Base-by-base conservation (phyloP, 1,140 invertebrate genomes). In the Brachionus paranguensis region DNA sequence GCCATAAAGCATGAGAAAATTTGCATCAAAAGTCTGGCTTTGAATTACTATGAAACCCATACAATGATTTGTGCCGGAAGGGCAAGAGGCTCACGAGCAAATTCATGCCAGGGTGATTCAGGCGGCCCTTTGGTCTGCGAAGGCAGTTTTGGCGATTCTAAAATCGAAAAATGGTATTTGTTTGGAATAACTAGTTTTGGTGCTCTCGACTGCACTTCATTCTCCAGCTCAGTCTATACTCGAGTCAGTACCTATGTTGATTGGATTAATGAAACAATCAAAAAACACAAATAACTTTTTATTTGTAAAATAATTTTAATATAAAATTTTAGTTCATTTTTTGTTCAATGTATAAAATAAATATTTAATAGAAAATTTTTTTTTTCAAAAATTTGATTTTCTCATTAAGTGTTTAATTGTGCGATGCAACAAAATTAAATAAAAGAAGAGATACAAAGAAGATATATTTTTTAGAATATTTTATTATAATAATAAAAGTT, bases 121-220 rank as follows among this genome's bases (percentile, higher is more conserved):
- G 78, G 78, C 1, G 78, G 78, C 1, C 78, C 78, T 29, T 64
- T 81, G 12, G 78, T 81, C 2, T 81, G 78, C 43, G 78, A 81
- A 64, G 78, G 78, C 2, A 81, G 64, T 41, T 81, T 64, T 68
- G 37, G 37, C 6, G 64, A 81, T 24, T 60, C 53, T 14, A 41
- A 81, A 27, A 24, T 24, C 12, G 64, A 81, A 43, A 43, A 27
- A 81, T 81, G 78, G 78, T 81, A 29, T 45, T 68, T 81, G 53
- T 81, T 81, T 45, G 78, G 78, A 10, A 81, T 81, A 37, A 81
- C 78, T 5, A 81, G 78, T 68, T 81, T 81, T 45, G 78, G 78
- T 3, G 78, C 78, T 64, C 43, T 81, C 33, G 78, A 81, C n/a
- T 81, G 78, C 37, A 68, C 53, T 43, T 60, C 78, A 24, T 81